Percentiles rank a stretch among this genome's conserved stretches.
Evolutionary conservation across 1,140 invertebrate species (phyloP).

Genomic region (Manduca sexta): DNA sequence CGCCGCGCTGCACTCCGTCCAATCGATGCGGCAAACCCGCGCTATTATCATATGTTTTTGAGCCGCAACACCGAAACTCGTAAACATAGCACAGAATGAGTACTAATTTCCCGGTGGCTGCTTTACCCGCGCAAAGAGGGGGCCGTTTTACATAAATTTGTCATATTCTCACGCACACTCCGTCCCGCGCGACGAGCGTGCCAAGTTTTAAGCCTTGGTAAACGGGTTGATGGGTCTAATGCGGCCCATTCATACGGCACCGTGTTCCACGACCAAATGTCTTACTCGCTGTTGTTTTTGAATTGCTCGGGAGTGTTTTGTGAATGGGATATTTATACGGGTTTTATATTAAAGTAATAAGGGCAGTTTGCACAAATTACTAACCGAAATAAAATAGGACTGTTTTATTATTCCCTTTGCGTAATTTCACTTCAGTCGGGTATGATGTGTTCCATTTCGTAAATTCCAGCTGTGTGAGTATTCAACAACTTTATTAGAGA

Average conservation of each 20-base stretch:
- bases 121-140: slow-evolving; percentile 28
- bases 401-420: too few relatives aligned
- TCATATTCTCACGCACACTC: slow-evolving; percentile 61
- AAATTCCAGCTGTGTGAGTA: too few relatives aligned
- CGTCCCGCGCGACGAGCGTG: slow-evolving; percentile 25
- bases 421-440: too few relatives aligned
- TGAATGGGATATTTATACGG: too few relatives aligned
- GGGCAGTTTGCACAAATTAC: too few relatives aligned
- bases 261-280: not conserved
- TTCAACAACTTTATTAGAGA: too few relatives aligned
- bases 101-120: slow-evolving; percentile 56
- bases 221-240: slow-evolving; percentile 18
- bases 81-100: slow-evolving; percentile 63
- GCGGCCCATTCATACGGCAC: not conserved
- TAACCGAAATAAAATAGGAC: too few relatives aligned
- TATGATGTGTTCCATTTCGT: too few relatives aligned
- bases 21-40: slow-evolving; percentile 32
- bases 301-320: too few relatives aligned
- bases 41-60: slow-evolving; percentile 59
- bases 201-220: slow-evolving; percentile 32
- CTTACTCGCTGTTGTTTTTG: too few relatives aligned
- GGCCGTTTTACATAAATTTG: slow-evolving; percentile 63
- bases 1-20: slow-evolving; percentile 2
- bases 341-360: too few relatives aligned
- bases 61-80: slow-evolving; percentile 32